Evolutionary conservation across 2,113 vertebrate species (phyloP).

Genomic region (Pandion haliaetus): DNA sequence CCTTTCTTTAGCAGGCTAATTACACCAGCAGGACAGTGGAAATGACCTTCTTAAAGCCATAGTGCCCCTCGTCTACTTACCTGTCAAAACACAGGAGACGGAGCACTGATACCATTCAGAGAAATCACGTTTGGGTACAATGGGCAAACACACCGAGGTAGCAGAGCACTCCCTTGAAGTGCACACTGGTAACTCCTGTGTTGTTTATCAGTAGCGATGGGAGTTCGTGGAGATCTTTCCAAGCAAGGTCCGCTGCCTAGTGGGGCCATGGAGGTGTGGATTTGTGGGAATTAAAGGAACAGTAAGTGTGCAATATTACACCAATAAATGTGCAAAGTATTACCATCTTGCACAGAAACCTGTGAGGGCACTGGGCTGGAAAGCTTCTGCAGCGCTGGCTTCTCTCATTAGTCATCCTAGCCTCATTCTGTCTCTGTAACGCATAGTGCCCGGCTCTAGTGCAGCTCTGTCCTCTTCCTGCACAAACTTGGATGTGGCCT

Average conservation of each 20-base stretch:
- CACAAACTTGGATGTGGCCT: not conserved
- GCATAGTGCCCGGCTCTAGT: not conserved
- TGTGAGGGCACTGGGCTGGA: conserved; percentile 9
- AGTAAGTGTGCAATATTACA: not conserved
- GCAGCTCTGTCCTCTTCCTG: not conserved
- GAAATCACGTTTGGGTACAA: not conserved
- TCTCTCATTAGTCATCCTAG: conserved; percentile 60
- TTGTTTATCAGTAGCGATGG: not conserved
- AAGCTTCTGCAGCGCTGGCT: conserved; percentile 9
- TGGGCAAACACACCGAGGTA: not conserved
- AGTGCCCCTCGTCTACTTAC: conserved; percentile 35
- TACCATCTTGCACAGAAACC: not conserved
- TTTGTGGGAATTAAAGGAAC: not conserved
- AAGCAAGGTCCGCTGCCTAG: not conserved
- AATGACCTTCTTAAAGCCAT: conserved; percentile 74
- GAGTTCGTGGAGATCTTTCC: not conserved
- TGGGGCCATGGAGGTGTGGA: not conserved
- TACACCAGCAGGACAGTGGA: conserved; percentile 64
- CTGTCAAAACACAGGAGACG: conserved; percentile 24
- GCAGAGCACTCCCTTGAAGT: not conserved
- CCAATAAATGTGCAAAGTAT: not conserved
- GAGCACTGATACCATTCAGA: not conserved
- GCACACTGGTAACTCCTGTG: not conserved
- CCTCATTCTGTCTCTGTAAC: conserved; percentile 52
- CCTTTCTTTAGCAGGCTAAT: conserved; percentile 82